These are phyloP conservation scores for Beaufortia kweichowensis DNA, from an alignment of 2,113 vertebrate genomes.

Conservation along the genomic window DNA sequence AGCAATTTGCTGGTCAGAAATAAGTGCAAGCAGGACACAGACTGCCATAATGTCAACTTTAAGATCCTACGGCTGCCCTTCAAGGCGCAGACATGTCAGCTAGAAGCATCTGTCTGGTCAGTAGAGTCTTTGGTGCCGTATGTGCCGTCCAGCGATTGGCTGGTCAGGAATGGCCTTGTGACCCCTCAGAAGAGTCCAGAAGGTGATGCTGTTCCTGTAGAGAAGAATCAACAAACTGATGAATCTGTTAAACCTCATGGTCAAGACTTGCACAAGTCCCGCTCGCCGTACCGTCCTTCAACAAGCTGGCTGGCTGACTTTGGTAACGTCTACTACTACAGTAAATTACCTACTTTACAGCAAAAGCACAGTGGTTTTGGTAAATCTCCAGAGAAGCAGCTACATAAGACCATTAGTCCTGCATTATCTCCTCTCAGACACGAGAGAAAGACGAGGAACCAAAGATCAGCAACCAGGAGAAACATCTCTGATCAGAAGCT, in stretches of 20 bases:
- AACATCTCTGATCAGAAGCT: constrained; percentile 63
- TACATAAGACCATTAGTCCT: constrained; percentile 9
- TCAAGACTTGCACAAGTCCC: constrained; percentile 63
- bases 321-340: constrained; percentile 57
- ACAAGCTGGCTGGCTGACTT: constrained; percentile 68
- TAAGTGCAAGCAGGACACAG: background rate
- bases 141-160: constrained; percentile 55
- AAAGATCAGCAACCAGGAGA: constrained; percentile 38
- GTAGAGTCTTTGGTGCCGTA: constrained; percentile 59
- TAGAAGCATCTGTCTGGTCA: constrained; percentile 72
- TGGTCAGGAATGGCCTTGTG: constrained; percentile 40
- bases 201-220: background rate
- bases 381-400: constrained; percentile 30
- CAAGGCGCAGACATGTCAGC: constrained; percentile 61
- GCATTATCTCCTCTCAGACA: background rate
- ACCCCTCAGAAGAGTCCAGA: constrained; percentile 34
- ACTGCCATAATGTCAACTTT: constrained; percentile 42
- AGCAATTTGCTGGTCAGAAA: constrained; percentile 54
- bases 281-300: constrained; percentile 69
- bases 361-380: constrained; percentile 48
- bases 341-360: constrained; percentile 55
- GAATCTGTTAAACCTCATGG: constrained; percentile 25
- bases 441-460: constrained; percentile 56
- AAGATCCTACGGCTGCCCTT: constrained; percentile 70
- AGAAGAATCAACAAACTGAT: background rate